Evolutionary conservation across 2,113 vertebrate genomes (phyloP).

Genomic region (Urocynchramus pylzowi): DNA sequence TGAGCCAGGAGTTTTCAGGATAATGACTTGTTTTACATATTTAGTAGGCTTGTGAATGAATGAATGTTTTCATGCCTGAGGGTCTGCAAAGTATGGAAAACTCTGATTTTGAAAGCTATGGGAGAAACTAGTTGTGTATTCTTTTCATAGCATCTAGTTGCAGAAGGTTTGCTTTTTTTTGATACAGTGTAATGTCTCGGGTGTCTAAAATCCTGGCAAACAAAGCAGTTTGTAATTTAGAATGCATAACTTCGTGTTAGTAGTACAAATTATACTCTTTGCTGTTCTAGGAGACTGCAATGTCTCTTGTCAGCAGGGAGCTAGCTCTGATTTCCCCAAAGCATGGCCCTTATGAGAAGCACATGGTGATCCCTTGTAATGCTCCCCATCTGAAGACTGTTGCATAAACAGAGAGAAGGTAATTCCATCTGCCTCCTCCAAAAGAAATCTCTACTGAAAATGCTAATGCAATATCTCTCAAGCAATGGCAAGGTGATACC

Average conservation of each 20-base stretch:
- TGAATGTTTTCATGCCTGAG: not conserved
- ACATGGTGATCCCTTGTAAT: not conserved
- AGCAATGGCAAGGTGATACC: not conserved
- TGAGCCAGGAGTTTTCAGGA: not conserved
- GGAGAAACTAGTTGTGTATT: not conserved
- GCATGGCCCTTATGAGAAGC: not conserved
- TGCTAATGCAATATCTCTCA: not conserved
- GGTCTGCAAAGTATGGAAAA: not conserved
- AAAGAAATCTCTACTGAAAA: not conserved
- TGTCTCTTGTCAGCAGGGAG: not conserved
- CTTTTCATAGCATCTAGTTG: not conserved
- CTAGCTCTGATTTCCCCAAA: not conserved
- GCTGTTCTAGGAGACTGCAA: not conserved
- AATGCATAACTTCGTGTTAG: not conserved
- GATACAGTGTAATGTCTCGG: not conserved
- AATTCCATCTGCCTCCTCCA: not conserved
- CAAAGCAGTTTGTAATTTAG: not conserved
- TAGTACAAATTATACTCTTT: not conserved
- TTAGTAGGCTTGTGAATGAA: not conserved
- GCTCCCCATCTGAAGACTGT: not conserved
- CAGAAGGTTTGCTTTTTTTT: not conserved
- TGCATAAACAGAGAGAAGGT: not conserved
- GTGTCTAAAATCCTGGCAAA: not conserved
- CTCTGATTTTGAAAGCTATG: not conserved
- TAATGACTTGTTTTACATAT: not conserved